phyloP scores from a whole-genome alignment of 35 echinoderm and acorn worm genomes.

The Diadema setosum region DNA sequence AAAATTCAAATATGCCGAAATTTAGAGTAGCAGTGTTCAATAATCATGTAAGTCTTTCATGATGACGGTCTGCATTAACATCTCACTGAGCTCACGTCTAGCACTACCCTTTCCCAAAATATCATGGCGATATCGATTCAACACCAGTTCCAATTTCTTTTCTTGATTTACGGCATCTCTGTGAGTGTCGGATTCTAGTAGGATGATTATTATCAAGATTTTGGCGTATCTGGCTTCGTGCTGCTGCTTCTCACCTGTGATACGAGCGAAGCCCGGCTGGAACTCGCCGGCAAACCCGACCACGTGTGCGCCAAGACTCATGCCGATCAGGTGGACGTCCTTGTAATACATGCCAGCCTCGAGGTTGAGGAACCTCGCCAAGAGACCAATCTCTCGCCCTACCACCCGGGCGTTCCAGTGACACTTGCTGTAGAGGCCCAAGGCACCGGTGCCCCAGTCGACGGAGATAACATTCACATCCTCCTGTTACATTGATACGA shows the following conservation, averaged over 20 bases:
- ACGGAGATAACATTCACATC: constrained; percentile 46
- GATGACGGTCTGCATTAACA: neutral
- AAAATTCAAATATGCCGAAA: no score
- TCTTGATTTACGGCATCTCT: neutral
- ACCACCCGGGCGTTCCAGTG: constrained; percentile 51
- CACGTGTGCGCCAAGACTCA: constrained; percentile 77
- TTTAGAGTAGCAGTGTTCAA: no score
- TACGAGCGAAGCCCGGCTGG: constrained; percentile 57
- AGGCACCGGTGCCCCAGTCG: constrained; percentile 2
- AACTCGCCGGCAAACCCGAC: constrained; percentile 67
- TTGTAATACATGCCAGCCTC: constrained; percentile 1
- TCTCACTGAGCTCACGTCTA: neutral
- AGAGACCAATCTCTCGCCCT: constrained; percentile 9
- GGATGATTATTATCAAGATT: neutral
- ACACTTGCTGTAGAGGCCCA: constrained; percentile 13
- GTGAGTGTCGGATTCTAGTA: neutral
- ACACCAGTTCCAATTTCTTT: neutral
- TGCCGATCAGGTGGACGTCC: constrained; percentile 54
- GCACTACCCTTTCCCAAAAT: neutral
- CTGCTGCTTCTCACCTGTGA: constrained; percentile 42
- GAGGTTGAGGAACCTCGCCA: constrained; percentile 12
- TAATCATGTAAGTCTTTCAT: no score
- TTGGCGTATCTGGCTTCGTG: neutral
- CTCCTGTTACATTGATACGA: neutral
- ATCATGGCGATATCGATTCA: neutral